Evolutionary conservation across 2,888 invertebrate species (phyloP).

Genomic region (Troides helena): DNA sequence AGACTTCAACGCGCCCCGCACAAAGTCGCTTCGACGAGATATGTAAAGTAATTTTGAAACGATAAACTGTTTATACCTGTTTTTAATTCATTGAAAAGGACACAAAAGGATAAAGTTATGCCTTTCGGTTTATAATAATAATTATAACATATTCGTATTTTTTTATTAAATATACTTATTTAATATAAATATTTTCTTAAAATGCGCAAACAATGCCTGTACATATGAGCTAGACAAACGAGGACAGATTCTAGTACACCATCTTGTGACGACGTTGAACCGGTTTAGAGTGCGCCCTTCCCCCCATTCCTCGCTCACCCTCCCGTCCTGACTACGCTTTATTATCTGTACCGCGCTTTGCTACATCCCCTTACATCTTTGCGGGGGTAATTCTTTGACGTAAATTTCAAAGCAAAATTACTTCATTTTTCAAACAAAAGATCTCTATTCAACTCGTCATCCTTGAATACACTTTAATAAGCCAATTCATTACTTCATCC

Average conservation of each 20-base stretch:
- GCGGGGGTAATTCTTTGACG: constrained; percentile 46
- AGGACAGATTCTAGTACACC: constrained; percentile 56
- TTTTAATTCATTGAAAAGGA: neutral
- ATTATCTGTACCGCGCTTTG: constrained; percentile 36
- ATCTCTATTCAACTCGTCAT: constrained; percentile 3
- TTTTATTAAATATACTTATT: neutral
- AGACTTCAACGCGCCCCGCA: constrained; percentile 72
- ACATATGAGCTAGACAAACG: constrained; percentile 56
- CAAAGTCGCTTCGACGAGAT: constrained; percentile 8
- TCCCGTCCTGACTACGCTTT: constrained; percentile 36
- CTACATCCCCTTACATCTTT: constrained; percentile 42
- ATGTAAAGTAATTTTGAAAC: neutral
- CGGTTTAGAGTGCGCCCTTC: constrained; percentile 51
- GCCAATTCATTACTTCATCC: neutral
- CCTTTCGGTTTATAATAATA: neutral
- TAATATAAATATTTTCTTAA: neutral
- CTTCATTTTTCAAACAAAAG: constrained; percentile 5
- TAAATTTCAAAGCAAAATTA: constrained; percentile 27
- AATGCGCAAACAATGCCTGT: constrained; percentile 40
- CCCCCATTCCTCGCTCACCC: constrained; percentile 34
- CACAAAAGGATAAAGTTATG: too few relatives aligned
- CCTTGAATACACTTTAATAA: neutral
- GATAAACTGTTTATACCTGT: neutral
- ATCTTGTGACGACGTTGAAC: constrained; percentile 53
- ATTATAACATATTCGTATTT: neutral